Percentiles rank a stretch among this genome's conserved stretches.
These are phyloP conservation scores for Probosciger aterrimus DNA, from an alignment of 2,113 vertebrate genomes.

Conservation along the genomic window DNA sequence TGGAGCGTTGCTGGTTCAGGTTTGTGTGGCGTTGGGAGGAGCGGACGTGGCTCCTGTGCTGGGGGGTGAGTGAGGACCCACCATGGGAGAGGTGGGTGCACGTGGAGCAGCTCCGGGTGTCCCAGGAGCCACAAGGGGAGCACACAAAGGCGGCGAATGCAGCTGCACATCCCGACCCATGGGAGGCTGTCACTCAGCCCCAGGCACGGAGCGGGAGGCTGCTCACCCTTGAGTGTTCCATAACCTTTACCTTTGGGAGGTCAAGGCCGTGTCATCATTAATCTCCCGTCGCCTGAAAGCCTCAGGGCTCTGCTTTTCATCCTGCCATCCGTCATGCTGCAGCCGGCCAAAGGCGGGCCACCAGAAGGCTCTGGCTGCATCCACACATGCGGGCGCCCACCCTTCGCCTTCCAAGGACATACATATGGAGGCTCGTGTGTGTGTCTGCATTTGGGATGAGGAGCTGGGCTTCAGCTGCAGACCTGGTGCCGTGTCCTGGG, in stretches of 20 bases:
- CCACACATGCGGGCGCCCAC: not conserved
- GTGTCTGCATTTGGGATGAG: not conserved
- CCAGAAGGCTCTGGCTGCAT: not conserved
- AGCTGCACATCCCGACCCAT: constrained; percentile 40
- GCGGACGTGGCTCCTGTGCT: not conserved
- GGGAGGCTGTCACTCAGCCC: constrained; percentile 47
- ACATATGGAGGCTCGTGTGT: not conserved
- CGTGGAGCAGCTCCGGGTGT: not conserved
- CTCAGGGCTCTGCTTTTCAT: constrained; percentile 64
- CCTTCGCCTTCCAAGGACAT: not conserved
- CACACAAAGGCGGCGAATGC: not conserved
- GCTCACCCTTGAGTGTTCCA: constrained; percentile 54
- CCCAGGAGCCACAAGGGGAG: not conserved
- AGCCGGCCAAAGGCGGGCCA: not conserved
- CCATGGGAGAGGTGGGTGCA: not conserved
- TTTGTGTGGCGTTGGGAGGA: not conserved
- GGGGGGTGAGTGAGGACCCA: not conserved
- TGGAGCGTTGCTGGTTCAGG: not conserved
- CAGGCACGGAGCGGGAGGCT: constrained; percentile 64
- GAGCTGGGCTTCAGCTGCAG: not conserved
- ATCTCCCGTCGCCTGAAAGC: constrained; percentile 55
- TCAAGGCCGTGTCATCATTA: constrained; percentile 69
- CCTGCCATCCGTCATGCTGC: constrained; percentile 43
- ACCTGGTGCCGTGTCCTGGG: not conserved
- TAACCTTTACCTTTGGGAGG: constrained; percentile 69